Percentiles rank a stretch among this genome's conserved stretches.
These are phyloP conservation scores for Melanerpes formicivorus DNA, from an alignment of 2,113 vertebrate genomes.

Conservation along the genomic window DNA sequence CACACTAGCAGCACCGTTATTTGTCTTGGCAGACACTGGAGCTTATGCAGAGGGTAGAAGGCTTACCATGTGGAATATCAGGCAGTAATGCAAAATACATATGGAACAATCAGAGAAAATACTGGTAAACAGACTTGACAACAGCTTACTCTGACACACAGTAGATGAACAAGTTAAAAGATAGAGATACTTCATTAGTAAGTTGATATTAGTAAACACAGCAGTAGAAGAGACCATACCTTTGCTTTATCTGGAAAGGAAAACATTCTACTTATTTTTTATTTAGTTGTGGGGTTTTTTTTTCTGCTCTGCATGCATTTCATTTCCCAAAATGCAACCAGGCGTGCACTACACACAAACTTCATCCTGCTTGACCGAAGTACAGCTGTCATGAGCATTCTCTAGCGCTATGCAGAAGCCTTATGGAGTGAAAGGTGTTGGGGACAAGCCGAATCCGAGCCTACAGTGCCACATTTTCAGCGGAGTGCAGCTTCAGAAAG, in stretches of 20 bases:
- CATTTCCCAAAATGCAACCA: constrained; percentile 71
- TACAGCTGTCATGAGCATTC: constrained; percentile 67
- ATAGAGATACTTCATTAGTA: neutral
- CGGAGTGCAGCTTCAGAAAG: constrained; percentile 60
- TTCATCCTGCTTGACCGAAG: constrained; percentile 40
- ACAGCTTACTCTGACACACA: neutral
- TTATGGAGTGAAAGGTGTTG: constrained; percentile 68
- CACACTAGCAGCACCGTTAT: neutral
- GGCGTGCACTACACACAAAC: constrained; percentile 75
- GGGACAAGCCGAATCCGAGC: constrained; percentile 25
- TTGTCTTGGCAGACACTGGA: constrained; percentile 1
- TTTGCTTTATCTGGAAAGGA: constrained; percentile 77
- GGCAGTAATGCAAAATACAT: constrained; percentile 56
- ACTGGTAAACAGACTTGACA: neutral
- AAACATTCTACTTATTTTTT: constrained; percentile 64
- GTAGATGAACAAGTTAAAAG: neutral
- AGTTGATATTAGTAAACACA: constrained; percentile 45
- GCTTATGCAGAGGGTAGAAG: constrained; percentile 39
- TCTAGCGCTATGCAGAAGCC: constrained; percentile 76
- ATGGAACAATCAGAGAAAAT: constrained; percentile 22
- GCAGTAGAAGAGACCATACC: constrained; percentile 73
- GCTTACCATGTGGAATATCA: constrained; percentile 61
- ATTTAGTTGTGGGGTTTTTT: neutral
- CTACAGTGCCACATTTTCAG: constrained; percentile 61
- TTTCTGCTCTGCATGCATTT: constrained; percentile 79